Evolutionary conservation across 1,140 invertebrate genomes (phyloP), one percentile per base, ranked within the genome.

Genomic region (Pseudomyrmex pallidus): DNA sequence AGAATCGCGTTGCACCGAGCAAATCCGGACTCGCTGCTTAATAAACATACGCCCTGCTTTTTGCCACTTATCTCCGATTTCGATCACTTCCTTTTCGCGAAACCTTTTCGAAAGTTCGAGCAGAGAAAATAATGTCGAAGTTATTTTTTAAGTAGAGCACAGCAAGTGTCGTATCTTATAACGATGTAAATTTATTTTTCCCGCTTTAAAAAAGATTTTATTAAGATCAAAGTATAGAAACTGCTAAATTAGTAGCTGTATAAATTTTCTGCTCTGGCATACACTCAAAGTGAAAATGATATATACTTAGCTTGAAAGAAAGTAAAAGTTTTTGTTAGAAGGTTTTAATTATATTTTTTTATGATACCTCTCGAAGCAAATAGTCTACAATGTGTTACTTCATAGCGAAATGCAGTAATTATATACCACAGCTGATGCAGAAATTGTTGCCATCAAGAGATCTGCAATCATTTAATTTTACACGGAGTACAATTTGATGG

Each of bases 1-100:
- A 90, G 87, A 90, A 90, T 87, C 85, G 66, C 66, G 82, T 54
- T 74, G 80, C 61, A 56, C 61, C 77, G 78, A 57, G 82, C 83
- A 87, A 86, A 89, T 87, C 85, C 76, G 82, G 84, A 63, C 83
- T 68, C 72, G 61, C 66, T 25, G 74, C 82, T 85, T 82, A 83
- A 86, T 85, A 91, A 80, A 68, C 66, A 80, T 80, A 80, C 76
- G 76, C 59, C 76, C 54, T 17, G 54, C 62, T 80, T 50, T 57
- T 76, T 66, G 22, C 56, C 63, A 20, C 22, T 20, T 78, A 70
- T 78, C 76, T 68, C n/a, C 46, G 56, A 50, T 72, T 61, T 70
- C 66, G 54, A 80, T 80, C 56, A 12, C 57, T 72, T 72, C 56
- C 56, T 68, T 77, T 68, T 77, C 17, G 63, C 63, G 48, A 54